Percentiles rank a stretch among this genome's conserved stretches.
Conservation (phyloP, 2,797 vertebrate genomes). For the Spinus olivaceus region DNA sequence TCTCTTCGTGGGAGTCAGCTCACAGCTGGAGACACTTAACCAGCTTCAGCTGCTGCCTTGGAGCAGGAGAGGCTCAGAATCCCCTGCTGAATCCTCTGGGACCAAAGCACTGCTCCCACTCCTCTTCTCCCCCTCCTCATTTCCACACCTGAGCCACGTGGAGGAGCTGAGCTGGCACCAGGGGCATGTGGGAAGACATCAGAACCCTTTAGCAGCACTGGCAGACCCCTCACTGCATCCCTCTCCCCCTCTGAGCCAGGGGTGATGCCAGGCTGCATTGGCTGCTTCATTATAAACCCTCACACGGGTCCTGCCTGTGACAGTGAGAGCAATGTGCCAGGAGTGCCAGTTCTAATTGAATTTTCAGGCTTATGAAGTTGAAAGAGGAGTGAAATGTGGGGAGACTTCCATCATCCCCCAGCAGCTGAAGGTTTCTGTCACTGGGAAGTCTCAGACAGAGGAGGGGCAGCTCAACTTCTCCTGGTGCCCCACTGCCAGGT, state of each 20-base stretch:
- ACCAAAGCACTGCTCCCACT: not conserved
- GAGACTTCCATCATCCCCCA: not conserved
- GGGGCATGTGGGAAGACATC: not conserved
- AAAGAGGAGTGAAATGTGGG: slow-evolving; percentile 7
- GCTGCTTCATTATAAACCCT: slow-evolving; percentile 62
- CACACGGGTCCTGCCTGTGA: slow-evolving; percentile 4
- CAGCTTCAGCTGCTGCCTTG: not conserved
- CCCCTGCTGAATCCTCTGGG: not conserved
- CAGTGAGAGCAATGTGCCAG: slow-evolving; percentile 37
- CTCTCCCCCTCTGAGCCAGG: not conserved
- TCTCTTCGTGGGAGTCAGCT: not conserved
- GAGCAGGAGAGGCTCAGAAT: not conserved
- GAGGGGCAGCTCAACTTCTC: not conserved
- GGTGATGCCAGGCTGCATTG: slow-evolving; percentile 47
- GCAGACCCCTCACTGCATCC: not conserved
- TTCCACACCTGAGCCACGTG: rapidly evolving
- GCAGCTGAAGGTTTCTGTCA: not conserved
- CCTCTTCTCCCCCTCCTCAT: not conserved
- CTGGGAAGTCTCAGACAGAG: not conserved
- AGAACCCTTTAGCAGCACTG: not conserved
- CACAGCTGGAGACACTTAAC: slow-evolving; percentile 8
- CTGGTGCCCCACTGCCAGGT: not conserved
- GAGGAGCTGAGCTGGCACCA: not conserved
- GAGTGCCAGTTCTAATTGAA: slow-evolving; percentile 46
- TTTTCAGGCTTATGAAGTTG: slow-evolving; percentile 43